Evolutionary conservation across 1,140 invertebrate species (phyloP).

Genomic region (Dendrolimus kikuchii): DNA sequence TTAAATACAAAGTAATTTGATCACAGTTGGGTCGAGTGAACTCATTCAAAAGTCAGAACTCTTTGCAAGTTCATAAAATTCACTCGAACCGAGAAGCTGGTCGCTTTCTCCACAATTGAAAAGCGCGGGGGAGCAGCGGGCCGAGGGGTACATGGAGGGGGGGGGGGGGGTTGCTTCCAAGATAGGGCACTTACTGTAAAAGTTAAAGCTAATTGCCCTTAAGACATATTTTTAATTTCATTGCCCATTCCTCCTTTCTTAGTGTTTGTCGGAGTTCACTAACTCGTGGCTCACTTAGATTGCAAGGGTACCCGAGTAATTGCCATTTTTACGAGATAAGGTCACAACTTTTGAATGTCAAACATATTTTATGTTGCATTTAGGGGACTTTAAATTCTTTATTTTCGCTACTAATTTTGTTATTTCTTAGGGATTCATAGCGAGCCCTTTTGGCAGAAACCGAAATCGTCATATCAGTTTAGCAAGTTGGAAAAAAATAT

Average conservation of each 20-base stretch:
- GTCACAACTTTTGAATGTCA: slow-evolving; percentile 63
- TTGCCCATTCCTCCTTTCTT: slow-evolving; percentile 69
- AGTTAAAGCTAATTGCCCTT: slow-evolving; percentile 74
- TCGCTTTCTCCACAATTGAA: slow-evolving; percentile 66
- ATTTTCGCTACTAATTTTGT: too few relatives aligned
- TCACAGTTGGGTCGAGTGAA: slow-evolving; percentile 21
- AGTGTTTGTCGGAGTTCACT: slow-evolving; percentile 59
- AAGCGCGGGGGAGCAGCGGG: slow-evolving; percentile 51
- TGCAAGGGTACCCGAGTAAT: slow-evolving; percentile 53
- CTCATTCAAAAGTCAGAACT: slow-evolving; percentile 40
- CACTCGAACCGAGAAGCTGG: slow-evolving; percentile 55
- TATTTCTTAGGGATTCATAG: too few relatives aligned
- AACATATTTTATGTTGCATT: slow-evolving; percentile 50
- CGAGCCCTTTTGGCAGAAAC: too few relatives aligned
- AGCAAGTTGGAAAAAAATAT: too few relatives aligned
- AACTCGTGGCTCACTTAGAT: slow-evolving; percentile 33
- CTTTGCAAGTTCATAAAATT: slow-evolving; percentile 63
- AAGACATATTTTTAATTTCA: slow-evolving; percentile 76
- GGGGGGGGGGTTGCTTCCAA: slow-evolving; percentile 3
- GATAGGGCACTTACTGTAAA: slow-evolving; percentile 71
- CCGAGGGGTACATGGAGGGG: slow-evolving; percentile 7
- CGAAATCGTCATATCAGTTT: too few relatives aligned
- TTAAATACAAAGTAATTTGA: slow-evolving; percentile 13
- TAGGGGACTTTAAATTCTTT: slow-evolving; percentile 7
- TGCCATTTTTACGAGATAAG: slow-evolving; percentile 68